These are phyloP conservation scores for Nasonia longicornis DNA, from an alignment of 1,140 invertebrate genomes.

Conservation along the genomic window DNA sequence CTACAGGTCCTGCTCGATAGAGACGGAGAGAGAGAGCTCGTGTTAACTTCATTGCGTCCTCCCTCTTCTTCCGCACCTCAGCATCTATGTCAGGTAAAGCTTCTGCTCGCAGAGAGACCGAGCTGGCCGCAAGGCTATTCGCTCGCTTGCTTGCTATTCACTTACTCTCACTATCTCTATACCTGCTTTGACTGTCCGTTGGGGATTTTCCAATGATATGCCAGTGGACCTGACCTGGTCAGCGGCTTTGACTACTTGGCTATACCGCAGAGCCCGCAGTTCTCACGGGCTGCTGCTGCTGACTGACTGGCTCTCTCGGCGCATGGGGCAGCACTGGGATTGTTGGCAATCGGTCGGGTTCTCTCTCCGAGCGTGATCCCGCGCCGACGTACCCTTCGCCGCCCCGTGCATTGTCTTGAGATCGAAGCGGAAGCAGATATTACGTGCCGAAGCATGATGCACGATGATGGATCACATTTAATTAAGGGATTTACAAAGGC, in stretches of 20 bases:
- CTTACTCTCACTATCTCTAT: background rate
- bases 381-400: background rate
- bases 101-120: background rate
- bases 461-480: background rate
- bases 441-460: no score
- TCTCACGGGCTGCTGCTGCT: background rate
- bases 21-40: no score
- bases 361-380: background rate
- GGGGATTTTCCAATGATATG: background rate
- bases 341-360: background rate
- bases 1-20: background rate
- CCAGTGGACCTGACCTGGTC: background rate
- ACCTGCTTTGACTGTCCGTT: background rate
- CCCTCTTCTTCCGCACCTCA: background rate
- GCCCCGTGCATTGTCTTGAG: background rate
- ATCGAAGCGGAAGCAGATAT: background rate
- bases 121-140: conserved; percentile 8
- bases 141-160: background rate
- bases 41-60: conserved; percentile 7
- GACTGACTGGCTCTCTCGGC: background rate
- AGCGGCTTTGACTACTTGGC: background rate
- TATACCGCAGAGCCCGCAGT: background rate
- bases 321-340: background rate
- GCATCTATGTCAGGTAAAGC: background rate
- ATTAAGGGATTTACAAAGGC: background rate